Base-by-base conservation (phyloP, 2,888 invertebrate species). In the Malacosoma neustria region DNA sequence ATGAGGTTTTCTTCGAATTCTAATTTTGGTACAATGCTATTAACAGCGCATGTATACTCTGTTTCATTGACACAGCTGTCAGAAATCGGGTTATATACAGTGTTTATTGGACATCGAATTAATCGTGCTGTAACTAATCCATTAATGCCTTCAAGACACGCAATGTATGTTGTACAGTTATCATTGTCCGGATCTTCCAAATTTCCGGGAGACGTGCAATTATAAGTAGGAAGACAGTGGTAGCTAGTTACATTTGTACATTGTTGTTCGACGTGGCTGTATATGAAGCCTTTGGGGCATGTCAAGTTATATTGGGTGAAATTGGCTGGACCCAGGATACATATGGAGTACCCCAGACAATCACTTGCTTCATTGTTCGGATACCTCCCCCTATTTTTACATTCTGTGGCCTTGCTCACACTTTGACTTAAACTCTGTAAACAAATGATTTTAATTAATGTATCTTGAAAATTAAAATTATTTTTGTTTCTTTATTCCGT, bases 261-360 rank as follows among this genome's bases (percentile, higher is more conserved):
- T 34, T 72, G 65, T 33, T 54, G 55, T 38, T 75, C 72, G 29
- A 68, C 32, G 41, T 82, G 79, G 40, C 72, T 79, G 54, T 71
- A 82, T 4, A 72, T 54, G 32, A 69, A 73, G 32, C 66, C 61
- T 11, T 60, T 46, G 0, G 85, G 84, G 38, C 85, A 85, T 1
- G 53, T 51, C 1, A 82, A 61, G 40, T 74, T 66, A 51, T 73
- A 69, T 30, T 72, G 65, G 1, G 65, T 65, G 43, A 66, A 79
- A 9, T 54, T 61, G 2, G 47, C 50, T 1, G 57, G 46, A 1
- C 65, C 67, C 1, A 59, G 59, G 4, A 52, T 49, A 38, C 85
- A 85, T 52, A 80, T 72, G n/a, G 72, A 69, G 46, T 69, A 82
- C 1, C 80, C 80, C 3, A 68, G 56, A 39, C 85, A 85, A 34